Percentiles rank a stretch among this genome's conserved stretches.
Conservation (phyloP, 1,140 invertebrate genomes). For the Megalonaias nervosa region DNA sequence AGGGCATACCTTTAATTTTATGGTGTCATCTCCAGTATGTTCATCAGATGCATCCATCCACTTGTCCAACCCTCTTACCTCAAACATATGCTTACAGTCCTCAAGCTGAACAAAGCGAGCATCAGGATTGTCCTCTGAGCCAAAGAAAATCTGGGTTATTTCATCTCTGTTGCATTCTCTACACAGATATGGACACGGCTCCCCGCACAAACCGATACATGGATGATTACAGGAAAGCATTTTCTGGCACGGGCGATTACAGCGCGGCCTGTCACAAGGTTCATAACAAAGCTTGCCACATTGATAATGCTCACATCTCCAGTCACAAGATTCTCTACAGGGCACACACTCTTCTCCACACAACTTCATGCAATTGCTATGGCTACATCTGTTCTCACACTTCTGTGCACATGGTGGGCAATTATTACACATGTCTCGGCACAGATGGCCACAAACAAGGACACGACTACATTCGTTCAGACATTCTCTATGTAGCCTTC, state of each 20-base stretch:
- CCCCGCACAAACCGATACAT: slow-evolving; percentile 77
- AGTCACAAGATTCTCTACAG: slow-evolving; percentile 74
- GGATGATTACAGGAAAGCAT: slow-evolving; percentile 75
- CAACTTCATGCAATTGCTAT: slow-evolving; percentile 72
- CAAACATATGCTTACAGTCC: slow-evolving; percentile 54
- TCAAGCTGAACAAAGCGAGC: slow-evolving; percentile 52
- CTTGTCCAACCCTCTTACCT: slow-evolving; percentile 47
- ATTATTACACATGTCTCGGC: slow-evolving; percentile 45
- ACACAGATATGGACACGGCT: slow-evolving; percentile 73
- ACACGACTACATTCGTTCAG: slow-evolving; percentile 52
- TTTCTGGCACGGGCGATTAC: slow-evolving; percentile 45
- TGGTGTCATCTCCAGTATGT: slow-evolving; percentile 50
- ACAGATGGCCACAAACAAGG: slow-evolving; percentile 69
- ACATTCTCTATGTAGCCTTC: slow-evolving; percentile 76
- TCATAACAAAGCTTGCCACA: slow-evolving; percentile 76
- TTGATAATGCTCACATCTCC: slow-evolving; percentile 73
- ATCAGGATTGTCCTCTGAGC: slow-evolving; percentile 65
- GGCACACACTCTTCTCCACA: slow-evolving; percentile 77
- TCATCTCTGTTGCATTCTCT: slow-evolving; percentile 61
- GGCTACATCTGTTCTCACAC: slow-evolving; percentile 76
- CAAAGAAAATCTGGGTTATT: slow-evolving; percentile 75
- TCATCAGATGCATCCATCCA: slow-evolving; percentile 72
- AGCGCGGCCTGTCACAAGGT: slow-evolving; percentile 71
- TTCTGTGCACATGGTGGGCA: slow-evolving; percentile 77
- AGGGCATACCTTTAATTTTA: slow-evolving; percentile 77